Evolutionary conservation across 2,888 invertebrate genomes (phyloP).

Genomic region (Melanophora roralis): DNA sequence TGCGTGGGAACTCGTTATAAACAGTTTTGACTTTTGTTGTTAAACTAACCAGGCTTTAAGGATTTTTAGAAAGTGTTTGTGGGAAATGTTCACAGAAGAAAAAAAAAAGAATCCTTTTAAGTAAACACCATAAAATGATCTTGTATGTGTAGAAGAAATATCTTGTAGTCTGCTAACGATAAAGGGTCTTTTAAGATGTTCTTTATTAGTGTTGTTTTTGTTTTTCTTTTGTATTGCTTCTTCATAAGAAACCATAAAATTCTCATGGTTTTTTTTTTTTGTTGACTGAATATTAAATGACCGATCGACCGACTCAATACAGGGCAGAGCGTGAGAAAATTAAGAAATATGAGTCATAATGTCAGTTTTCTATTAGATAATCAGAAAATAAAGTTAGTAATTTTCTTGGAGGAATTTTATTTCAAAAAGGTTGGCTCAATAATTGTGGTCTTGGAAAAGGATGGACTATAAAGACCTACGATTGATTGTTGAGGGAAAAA

Average conservation of each 20-base stretch:
- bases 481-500: neutral
- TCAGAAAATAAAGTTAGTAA: slow-evolving; percentile 46
- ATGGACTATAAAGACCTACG: neutral
- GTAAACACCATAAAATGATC: slow-evolving; percentile 6
- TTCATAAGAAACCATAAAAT: slow-evolving; percentile 43
- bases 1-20: slow-evolving; percentile 58
- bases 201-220: neutral
- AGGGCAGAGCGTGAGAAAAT: slow-evolving; percentile 59
- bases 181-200: slow-evolving; percentile 29
- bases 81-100: neutral
- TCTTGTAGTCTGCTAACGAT: neutral
- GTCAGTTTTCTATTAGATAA: slow-evolving; percentile 49
- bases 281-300: neutral
- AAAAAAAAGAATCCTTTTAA: slow-evolving; percentile 44
- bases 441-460: slow-evolving; percentile 4
- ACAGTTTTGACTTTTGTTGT: slow-evolving; percentile 48
- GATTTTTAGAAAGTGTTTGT: slow-evolving; percentile 8
- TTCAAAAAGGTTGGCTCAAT: neutral
- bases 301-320: too few species aligned
- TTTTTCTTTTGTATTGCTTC: too few species aligned
- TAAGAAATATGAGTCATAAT: slow-evolving; percentile 21
- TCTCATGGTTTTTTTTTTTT: slow-evolving; percentile 27
- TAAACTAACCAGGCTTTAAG: slow-evolving; percentile 45
- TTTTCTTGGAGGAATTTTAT: neutral
- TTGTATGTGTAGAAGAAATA: neutral